phyloP scores from a whole-genome alignment of 2,113 vertebrate genomes.

The Ictalurus punctatus region DNA sequence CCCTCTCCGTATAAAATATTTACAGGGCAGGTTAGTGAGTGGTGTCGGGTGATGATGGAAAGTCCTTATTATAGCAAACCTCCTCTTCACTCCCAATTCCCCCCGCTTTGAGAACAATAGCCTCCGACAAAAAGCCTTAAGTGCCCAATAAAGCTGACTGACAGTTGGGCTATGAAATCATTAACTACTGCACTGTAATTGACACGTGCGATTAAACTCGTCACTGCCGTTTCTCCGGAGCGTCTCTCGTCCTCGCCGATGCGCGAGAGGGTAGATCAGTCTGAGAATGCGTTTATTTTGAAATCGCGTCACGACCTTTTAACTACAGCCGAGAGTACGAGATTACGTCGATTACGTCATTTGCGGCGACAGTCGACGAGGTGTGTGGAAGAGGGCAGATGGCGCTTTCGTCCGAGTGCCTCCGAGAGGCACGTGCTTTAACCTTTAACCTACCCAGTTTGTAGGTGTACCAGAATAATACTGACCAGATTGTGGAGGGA shows the following conservation, averaged over 20 bases:
- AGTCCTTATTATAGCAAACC: conserved; percentile 86
- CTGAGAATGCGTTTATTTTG: background rate
- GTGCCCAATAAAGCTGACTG: conserved; percentile 49
- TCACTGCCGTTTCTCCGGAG: conserved; percentile 8
- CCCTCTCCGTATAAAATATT: conserved; percentile 79
- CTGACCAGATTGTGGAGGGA: background rate
- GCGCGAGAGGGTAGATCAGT: background rate
- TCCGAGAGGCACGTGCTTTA: background rate
- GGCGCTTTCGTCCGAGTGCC: background rate
- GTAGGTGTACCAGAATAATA: background rate
- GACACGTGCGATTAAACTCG: conserved; percentile 41
- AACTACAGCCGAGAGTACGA: background rate
- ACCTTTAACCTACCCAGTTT: background rate
- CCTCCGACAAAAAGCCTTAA: conserved; percentile 51
- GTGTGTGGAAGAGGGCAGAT: background rate
- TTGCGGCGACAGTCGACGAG: background rate
- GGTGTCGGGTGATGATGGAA: conserved; percentile 84
- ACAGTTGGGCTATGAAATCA: conserved; percentile 45
- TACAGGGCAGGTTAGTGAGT: conserved; percentile 80
- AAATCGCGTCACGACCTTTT: background rate
- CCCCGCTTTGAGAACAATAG: conserved; percentile 69
- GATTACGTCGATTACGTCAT: background rate
- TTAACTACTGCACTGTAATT: conserved; percentile 36
- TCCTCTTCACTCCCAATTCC: conserved; percentile 75
- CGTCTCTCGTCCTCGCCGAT: background rate